phyloP scores from a whole-genome alignment of 2,888 invertebrate species.

The Drosophila subsilvestris region DNA sequence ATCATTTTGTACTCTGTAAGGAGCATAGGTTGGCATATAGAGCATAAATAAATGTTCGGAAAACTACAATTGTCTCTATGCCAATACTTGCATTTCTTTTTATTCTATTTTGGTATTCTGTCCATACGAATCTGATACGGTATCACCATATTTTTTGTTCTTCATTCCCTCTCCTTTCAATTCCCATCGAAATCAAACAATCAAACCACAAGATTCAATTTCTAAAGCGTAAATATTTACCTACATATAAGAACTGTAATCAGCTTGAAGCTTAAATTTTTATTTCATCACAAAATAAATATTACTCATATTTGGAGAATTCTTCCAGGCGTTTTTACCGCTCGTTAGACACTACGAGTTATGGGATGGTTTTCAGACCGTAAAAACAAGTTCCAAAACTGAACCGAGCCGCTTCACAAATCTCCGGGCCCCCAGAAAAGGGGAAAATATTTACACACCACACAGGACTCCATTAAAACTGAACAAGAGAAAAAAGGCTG shows the following conservation, averaged over 20 bases:
- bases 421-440: conserved; percentile 19
- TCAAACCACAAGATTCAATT: too few species aligned
- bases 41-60: too few species aligned
- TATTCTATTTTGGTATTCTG: too few species aligned
- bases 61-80: too few species aligned
- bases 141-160: too few species aligned
- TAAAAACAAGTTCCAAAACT: conserved; percentile 30
- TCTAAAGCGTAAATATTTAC: background rate
- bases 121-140: too few species aligned
- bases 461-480: conserved; percentile 48
- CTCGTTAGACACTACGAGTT: conserved; percentile 31
- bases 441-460: conserved; percentile 49
- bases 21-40: too few species aligned
- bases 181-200: too few species aligned
- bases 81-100: too few species aligned
- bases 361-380: background rate
- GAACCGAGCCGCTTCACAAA: conserved; percentile 30
- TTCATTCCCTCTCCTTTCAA: too few species aligned
- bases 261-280: conserved; percentile 16
- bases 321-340: conserved; percentile 27
- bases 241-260: conserved; percentile 10
- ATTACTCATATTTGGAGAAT: background rate
- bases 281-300: background rate
- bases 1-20: too few species aligned
- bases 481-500: conserved; percentile 34